Evolutionary conservation across 2,113 vertebrate species (phyloP), one percentile per base, ranked within the genome.

Genomic region (Zosterops borbonicus): DNA sequence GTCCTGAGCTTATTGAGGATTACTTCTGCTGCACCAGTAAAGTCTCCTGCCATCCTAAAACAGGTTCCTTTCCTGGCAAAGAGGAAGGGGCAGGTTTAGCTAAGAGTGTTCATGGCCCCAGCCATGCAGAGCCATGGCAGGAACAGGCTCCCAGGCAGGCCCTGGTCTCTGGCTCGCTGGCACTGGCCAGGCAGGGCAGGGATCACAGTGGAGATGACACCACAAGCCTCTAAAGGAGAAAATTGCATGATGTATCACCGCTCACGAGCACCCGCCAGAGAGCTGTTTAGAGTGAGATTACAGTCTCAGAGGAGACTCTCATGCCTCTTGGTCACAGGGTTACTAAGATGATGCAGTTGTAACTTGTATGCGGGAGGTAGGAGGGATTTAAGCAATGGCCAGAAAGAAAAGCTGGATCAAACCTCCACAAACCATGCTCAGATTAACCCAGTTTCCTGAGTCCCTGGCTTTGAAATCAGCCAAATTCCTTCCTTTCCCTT

Each of bases 211-310:
- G 79, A 94, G 93, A 90, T 84, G 96, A 97, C 92, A 92, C 73
- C 0, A 0, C 11, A 23, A n/a, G 37, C 65, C 87, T 91, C 89
- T 60, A 83, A 89, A 95, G 92, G 93, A 96, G 89, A 96, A 94
- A 97, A 92, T 29, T 87, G 87, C 44, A 31, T 97, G 96, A 98
- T 97, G 82, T 94, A 96, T 97, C 47, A 4, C 90, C 89, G 69
- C 82, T 95, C 93, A 62, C 0, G 60, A 96, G 95, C 93, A 85
- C 87, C 95, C 63, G 3, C 94, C 39, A 23, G 95, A 97, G 95
- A 98, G 95, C 92, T 95, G 90, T 97, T 97, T 68, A 93, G 92
- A 96, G 95, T 5, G 68, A 97, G 97, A 97, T 97, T 95, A 96
- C 80, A 96, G 96, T 93, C 97, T 97, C 93, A 29, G 83, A 96